Evolutionary conservation across 2,113 vertebrate species (phyloP).

Genomic region (Gymnarchus niloticus): DNA sequence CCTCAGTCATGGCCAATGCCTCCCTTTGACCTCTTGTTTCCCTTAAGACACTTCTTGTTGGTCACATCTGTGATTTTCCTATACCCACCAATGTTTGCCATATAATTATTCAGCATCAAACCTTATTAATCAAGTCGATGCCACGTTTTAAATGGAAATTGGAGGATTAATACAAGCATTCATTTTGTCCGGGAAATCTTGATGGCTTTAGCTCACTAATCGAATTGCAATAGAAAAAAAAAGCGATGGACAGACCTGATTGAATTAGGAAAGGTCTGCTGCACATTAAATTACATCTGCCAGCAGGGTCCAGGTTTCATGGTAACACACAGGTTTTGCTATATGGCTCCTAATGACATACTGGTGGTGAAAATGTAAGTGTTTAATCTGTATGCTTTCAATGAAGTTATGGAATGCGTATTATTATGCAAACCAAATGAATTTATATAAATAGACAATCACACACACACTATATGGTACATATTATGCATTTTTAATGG

Average conservation of each 20-base stretch:
- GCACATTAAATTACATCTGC: slow-evolving; percentile 80
- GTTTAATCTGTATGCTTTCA: neutral
- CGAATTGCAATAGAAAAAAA: slow-evolving; percentile 99
- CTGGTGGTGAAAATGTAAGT: neutral
- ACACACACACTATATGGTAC: neutral
- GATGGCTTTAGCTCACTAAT: slow-evolving; percentile 97
- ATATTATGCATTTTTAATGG: neutral
- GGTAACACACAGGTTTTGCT: slow-evolving; percentile 54
- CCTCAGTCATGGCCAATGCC: slow-evolving; percentile 99
- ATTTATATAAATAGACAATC: slow-evolving; percentile 20
- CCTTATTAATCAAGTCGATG: slow-evolving; percentile 99
- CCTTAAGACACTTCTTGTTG: slow-evolving; percentile 87
- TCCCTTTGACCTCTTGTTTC: slow-evolving; percentile 88
- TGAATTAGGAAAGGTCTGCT: slow-evolving; percentile 85
- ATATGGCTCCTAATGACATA: slow-evolving; percentile 37
- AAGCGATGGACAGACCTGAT: slow-evolving; percentile 83
- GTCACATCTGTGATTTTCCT: slow-evolving; percentile 95
- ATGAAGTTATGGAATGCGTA: neutral
- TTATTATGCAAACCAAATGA: neutral
- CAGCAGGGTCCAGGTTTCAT: slow-evolving; percentile 74
- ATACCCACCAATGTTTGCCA: slow-evolving; percentile 80
- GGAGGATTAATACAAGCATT: slow-evolving; percentile 99
- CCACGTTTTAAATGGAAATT: slow-evolving; percentile 99
- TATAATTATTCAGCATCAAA: slow-evolving; percentile 99
- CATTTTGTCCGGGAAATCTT: slow-evolving; percentile 98